Evolutionary conservation across 2,797 vertebrate species (phyloP), one percentile per base, ranked within the genome.

Genomic region (Ambastaia sidthimunki): DNA sequence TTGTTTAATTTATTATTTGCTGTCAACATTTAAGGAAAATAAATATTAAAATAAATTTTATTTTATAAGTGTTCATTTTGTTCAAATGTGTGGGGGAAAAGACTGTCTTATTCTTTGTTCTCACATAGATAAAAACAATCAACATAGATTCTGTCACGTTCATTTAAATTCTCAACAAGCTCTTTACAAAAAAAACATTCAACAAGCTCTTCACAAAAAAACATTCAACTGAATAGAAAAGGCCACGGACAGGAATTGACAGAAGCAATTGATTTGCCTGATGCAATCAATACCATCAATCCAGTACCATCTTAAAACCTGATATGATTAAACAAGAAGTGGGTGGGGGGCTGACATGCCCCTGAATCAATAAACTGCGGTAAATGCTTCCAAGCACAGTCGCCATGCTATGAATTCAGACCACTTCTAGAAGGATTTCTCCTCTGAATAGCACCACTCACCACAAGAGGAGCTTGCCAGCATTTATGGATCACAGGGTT

Each of bases 251-350:
- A 84, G 84, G 83, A 90, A 89, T 88, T 89, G 89, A 83, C 89
- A 90, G 87, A 41, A 5, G 7, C 37, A 41, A 41, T 10, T 1
- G 37, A 75, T 90, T 89, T 88, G 87, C 89, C 86, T 85, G 69
- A 59, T 68, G 31, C 75, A 86, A 90, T 90, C 87, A 83, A 90
- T 91, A 82, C 31, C 67, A 89, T 89, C 90, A 88, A 87, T 89
- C 87, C 82, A 86, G 85, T 88, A 85, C 78, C 86, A 80, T 86
- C 85, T 80, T 87, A 83, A 79, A 86, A 89, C 87, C 88, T 90
- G 86, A 91, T 89, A 88, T 88, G 85, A 91, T 90, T 89, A 89
- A 91, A 89, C 76, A 84, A 86, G 76, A 48, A 78, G 67, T 69
- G 55, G 75, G 37, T 63, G 41, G 21, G 50, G 47, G 18, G 52